A percentile compares a stretch with the other conserved stretches of the same genome.
Conservation (phyloP, 1,140 invertebrate genomes). For the Pomphorhynchus laevis region DNA sequence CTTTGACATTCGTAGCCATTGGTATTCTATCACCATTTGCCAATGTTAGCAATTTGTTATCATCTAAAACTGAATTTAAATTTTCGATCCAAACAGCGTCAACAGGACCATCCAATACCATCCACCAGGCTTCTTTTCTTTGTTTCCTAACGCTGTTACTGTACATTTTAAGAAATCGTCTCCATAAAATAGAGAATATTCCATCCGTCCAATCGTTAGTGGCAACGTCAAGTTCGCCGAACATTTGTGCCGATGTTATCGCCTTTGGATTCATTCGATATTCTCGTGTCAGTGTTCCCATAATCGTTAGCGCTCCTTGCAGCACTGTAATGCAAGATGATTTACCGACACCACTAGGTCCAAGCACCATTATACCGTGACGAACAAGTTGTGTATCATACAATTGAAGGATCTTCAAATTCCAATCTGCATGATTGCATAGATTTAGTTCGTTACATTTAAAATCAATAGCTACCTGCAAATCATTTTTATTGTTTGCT, state of each 20-base stretch:
- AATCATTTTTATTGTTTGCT: conserved; percentile 48
- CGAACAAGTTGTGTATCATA: conserved; percentile 42
- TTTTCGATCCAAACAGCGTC: conserved; percentile 23
- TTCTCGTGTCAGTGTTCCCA: conserved; percentile 46
- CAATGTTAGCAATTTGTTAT: conserved; percentile 35
- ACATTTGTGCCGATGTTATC: conserved; percentile 82
- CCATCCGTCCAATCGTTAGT: conserved; percentile 94
- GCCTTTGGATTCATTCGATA: conserved; percentile 94
- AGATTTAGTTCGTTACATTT: conserved; percentile 25
- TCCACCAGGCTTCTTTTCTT: conserved; percentile 31
- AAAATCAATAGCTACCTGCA: conserved; percentile 16
- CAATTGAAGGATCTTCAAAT: conserved; percentile 57
- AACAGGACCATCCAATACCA: conserved; percentile 21
- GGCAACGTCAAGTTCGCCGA: conserved; percentile 60
- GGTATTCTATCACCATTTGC: conserved; percentile 63
- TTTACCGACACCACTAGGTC: conserved; percentile 65
- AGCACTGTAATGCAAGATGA: conserved; percentile 60
- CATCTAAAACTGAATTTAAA: conserved; percentile 21
- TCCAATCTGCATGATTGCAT: conserved; percentile 59
- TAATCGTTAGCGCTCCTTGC: conserved; percentile 56
- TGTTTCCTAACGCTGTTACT: conserved; percentile 22
- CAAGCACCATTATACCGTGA: conserved; percentile 80
- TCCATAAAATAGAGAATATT: conserved; percentile 73
- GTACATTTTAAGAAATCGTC: conserved; percentile 54
- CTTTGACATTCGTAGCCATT: conserved; percentile 59